phyloP scores from a whole-genome alignment of 2,113 vertebrate species.

The Mus pahari region DNA sequence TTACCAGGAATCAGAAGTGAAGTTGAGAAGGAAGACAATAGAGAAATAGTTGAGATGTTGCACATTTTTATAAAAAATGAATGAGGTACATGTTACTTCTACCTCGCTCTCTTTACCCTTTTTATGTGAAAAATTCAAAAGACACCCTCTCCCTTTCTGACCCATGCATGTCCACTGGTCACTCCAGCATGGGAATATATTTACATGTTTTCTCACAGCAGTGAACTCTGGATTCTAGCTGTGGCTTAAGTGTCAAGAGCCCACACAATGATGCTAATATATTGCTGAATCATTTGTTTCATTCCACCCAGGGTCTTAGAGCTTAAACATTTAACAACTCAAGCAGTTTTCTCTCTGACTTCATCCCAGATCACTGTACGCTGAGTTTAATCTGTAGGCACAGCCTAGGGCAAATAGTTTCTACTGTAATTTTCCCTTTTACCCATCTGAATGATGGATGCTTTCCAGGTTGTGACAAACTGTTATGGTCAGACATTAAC shows the following conservation, averaged over 20 bases:
- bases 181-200: constrained; percentile 73
- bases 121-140: constrained; percentile 62
- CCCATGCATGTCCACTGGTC: constrained; percentile 56
- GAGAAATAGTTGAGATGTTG: background rate
- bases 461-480: constrained; percentile 43
- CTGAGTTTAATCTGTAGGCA: constrained; percentile 79
- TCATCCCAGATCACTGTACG: constrained; percentile 84
- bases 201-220: constrained; percentile 83
- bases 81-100: constrained; percentile 27
- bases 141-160: too few relatives aligned
- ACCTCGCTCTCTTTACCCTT: constrained; percentile 45
- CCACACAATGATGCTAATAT: constrained; percentile 85
- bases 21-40: background rate
- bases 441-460: constrained; percentile 14
- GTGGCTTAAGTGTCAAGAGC: constrained; percentile 79
- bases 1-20: background rate
- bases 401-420: constrained; percentile 82
- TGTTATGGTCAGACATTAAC: constrained; percentile 51
- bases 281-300: constrained; percentile 86
- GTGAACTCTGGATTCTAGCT: constrained; percentile 80
- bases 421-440: constrained; percentile 61
- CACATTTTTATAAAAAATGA: background rate
- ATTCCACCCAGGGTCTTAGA: constrained; percentile 83
- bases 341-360: constrained; percentile 86
- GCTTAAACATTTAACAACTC: constrained; percentile 86